phyloP scores from a whole-genome alignment of 2,797 vertebrate genomes.

The Cheirogaleus major region DNA sequence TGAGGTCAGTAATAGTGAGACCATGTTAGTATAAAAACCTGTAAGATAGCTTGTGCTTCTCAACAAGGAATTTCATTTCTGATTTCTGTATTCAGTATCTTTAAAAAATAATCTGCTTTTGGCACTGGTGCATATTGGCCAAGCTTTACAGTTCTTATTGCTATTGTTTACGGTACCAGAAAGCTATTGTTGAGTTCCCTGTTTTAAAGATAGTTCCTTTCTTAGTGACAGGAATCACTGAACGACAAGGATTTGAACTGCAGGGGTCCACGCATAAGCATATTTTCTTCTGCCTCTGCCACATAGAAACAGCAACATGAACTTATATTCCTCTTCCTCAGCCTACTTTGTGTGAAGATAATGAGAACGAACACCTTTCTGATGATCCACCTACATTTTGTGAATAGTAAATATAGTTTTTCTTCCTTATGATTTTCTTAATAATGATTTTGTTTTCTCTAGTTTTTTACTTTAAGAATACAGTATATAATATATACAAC shows the following conservation, averaged over 20 bases:
- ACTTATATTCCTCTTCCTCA: not conserved
- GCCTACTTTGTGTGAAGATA: not conserved
- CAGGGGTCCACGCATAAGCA: not conserved
- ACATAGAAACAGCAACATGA: not conserved
- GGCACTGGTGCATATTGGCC: not conserved
- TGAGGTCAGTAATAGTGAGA: not conserved
- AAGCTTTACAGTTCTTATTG: not conserved
- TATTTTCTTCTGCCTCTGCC: not conserved
- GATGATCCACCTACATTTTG: not conserved
- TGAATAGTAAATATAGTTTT: not conserved
- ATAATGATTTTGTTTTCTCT: not conserved
- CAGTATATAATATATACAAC: not conserved
- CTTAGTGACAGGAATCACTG: not conserved
- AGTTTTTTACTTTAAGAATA: not conserved
- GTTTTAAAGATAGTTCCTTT: not conserved
- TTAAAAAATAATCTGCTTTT: not conserved
- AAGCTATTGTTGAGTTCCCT: not conserved
- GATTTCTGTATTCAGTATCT: not conserved
- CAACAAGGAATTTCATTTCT: not conserved
- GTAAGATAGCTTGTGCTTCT: not conserved
- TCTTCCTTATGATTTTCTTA: not conserved
- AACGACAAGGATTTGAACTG: not conserved
- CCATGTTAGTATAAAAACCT: not conserved
- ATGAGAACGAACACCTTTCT: not conserved
- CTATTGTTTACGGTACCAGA: not conserved